Percentiles rank a stretch among this genome's conserved stretches.
These are phyloP conservation scores for Rhynchophorus ferrugineus DNA, from an alignment of 1,140 invertebrate species.

Conservation along the genomic window DNA sequence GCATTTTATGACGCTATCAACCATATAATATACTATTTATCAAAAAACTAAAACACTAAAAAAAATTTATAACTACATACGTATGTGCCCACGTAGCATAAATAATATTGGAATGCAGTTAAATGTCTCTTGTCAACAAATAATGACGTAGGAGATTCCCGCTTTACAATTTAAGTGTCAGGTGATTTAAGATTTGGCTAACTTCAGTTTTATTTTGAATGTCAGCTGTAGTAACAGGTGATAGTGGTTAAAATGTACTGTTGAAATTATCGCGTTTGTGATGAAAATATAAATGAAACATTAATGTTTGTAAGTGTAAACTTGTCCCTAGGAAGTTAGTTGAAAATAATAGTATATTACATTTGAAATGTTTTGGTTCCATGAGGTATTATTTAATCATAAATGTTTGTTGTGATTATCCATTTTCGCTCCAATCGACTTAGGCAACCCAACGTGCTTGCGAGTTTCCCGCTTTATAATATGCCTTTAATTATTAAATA, in stretches of 20 bases:
- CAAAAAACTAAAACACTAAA: too few relatives aligned
- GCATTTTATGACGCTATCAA: too few relatives aligned
- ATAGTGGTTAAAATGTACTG: conserved; percentile 10
- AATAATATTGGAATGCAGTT: conserved; percentile 20
- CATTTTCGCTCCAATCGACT: not conserved
- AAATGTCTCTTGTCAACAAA: conserved; percentile 19
- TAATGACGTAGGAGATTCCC: conserved; percentile 21
- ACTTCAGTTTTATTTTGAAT: conserved; percentile 20
- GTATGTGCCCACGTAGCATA: conserved; percentile 16
- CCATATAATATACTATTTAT: too few relatives aligned
- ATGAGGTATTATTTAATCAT: too few relatives aligned
- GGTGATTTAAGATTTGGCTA: conserved; percentile 13
- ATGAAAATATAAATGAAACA: conserved; percentile 18
- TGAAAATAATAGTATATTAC: too few relatives aligned
- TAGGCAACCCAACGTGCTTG: conserved; percentile 17
- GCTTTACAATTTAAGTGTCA: conserved; percentile 10
- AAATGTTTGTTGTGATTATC: conserved; percentile 17
- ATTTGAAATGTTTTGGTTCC: too few relatives aligned
- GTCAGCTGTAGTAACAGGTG: conserved; percentile 24
- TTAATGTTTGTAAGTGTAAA: not conserved
- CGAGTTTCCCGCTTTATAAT: conserved; percentile 5
- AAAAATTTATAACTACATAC: too few relatives aligned
- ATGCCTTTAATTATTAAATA: conserved; percentile 16
- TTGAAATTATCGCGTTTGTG: conserved; percentile 5
- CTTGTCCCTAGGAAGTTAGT: too few relatives aligned